phyloP scores from a whole-genome alignment of 2,113 vertebrate species.

The Ptilorrhoa leucosticta region DNA sequence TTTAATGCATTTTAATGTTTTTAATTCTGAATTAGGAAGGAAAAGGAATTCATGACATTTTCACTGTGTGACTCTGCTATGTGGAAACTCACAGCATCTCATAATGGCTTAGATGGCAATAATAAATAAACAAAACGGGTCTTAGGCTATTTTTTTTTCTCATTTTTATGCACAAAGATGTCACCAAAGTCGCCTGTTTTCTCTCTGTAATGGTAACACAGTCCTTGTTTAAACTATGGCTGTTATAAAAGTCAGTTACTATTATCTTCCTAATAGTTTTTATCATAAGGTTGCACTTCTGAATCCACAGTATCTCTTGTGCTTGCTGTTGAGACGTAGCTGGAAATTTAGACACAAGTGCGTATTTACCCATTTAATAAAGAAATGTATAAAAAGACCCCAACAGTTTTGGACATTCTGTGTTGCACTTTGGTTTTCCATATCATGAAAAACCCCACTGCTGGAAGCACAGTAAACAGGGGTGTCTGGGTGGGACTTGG shows the following conservation, averaged over 20 bases:
- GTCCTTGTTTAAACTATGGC: not conserved
- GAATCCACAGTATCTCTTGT: not conserved
- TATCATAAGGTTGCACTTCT: not conserved
- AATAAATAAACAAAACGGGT: conserved; percentile 37
- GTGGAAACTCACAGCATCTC: not conserved
- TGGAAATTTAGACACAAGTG: not conserved
- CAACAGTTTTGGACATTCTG: not conserved
- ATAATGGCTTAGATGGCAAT: conserved; percentile 6
- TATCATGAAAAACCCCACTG: not conserved
- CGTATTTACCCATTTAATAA: not conserved
- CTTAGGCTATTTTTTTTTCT: not conserved
- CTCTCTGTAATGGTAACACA: not conserved
- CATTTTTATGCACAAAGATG: not conserved
- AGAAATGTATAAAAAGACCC: not conserved
- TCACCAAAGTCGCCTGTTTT: not conserved
- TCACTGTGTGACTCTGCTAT: not conserved
- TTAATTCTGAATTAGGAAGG: conserved; percentile 44
- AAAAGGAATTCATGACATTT: conserved; percentile 26
- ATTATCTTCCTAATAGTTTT: not conserved
- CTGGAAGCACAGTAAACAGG: not conserved
- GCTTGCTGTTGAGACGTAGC: not conserved
- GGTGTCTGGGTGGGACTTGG: not conserved
- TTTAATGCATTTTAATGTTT: conserved; percentile 59
- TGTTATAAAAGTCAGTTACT: not conserved
- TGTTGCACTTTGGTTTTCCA: not conserved